Conservation (phyloP, 2,797 vertebrate species). For the Aplochiton taeniatus region DNA sequence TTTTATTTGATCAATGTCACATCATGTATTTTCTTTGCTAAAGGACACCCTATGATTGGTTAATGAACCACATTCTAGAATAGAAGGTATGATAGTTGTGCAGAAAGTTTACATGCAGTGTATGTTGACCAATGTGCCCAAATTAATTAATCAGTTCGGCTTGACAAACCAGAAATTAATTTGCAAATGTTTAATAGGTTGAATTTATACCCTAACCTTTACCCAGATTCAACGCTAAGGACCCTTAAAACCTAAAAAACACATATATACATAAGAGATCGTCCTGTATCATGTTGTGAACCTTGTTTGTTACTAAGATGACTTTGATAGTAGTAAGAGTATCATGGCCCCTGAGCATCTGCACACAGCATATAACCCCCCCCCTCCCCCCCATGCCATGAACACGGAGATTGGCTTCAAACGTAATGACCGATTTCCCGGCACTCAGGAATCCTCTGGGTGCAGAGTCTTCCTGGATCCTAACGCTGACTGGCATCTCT, state of each 20-base stretch:
- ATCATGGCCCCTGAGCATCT: constrained; percentile 12
- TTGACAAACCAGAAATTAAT: no score
- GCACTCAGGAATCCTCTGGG: constrained; percentile 60
- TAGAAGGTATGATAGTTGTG: no score
- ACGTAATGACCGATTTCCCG: constrained; percentile 75
- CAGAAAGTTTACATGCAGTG: background rate
- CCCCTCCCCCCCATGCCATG: constrained; percentile 21
- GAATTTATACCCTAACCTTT: no score
- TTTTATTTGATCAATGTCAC: no score
- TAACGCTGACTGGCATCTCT: constrained; percentile 73
- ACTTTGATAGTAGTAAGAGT: constrained; percentile 35
- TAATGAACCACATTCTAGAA: no score
- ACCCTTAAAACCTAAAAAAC: no score
- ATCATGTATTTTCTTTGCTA: no score
- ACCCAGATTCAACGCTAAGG: no score
- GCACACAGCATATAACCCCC: background rate
- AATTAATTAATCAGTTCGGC: background rate
- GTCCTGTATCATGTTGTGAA: no score
- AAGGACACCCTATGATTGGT: no score
- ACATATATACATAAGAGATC: no score
- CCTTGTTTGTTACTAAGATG: constrained; percentile 20
- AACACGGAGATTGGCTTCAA: constrained; percentile 59
- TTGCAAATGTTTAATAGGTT: no score
- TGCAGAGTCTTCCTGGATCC: constrained; percentile 52
- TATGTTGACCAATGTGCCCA: background rate